Evolutionary conservation across 2,113 vertebrate genomes (phyloP).

Genomic region (Lepus americanus): DNA sequence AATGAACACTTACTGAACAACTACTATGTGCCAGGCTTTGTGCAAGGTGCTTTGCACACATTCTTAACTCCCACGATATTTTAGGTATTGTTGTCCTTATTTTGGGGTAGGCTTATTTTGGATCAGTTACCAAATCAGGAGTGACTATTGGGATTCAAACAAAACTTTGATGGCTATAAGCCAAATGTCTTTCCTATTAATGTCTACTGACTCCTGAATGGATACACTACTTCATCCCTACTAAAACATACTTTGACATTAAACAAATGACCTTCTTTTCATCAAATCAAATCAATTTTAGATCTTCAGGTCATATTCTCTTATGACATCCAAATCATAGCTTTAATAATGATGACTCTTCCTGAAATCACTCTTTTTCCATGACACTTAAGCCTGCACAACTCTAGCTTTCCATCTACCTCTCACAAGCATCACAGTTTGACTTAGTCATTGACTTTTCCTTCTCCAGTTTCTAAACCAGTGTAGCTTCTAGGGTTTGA

Average conservation of each 20-base stretch:
- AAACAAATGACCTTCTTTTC: not conserved
- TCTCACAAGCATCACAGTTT: constrained; percentile 9
- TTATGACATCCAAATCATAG: not conserved
- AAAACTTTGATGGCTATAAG: not conserved
- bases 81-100: not conserved
- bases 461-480: not conserved
- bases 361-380: not conserved
- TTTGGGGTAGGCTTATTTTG: constrained; percentile 8
- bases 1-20: not conserved
- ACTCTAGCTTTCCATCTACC: not conserved
- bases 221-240: not conserved
- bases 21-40: not conserved
- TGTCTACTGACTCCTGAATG: not conserved
- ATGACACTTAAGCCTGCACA: not conserved
- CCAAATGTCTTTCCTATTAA: not conserved
- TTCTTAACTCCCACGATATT: not conserved
- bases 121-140: not conserved
- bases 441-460: not conserved
- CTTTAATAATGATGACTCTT: not conserved
- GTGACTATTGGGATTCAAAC: not conserved
- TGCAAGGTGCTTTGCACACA: not conserved
- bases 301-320: not conserved
- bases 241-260: not conserved
- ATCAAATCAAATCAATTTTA: not conserved
- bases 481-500: constrained; percentile 13